Evolutionary conservation across 2,113 vertebrate species (phyloP), one percentile per base, ranked within the genome.

Genomic region (Hydrolagus affinis): DNA sequence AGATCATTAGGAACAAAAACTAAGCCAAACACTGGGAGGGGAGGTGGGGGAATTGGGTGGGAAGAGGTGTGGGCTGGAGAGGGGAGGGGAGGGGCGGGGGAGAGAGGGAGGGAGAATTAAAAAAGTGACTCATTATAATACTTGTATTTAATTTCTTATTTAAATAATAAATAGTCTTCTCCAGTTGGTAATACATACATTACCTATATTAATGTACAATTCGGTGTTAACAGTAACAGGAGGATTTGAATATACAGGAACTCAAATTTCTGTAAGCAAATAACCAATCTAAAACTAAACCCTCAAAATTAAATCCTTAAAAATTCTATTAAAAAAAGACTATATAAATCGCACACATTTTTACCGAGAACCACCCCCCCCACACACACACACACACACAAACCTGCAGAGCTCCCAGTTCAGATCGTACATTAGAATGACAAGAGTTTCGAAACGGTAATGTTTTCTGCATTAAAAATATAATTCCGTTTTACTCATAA

Each of bases 141-240:
- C 86, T 88, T 88, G 88, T 88, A 90, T 90, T 92, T 91, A 90
- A 91, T 87, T 86, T 89, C 87, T 87, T 87, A 87, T 87, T 86
- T 86, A 85, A 88, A 85, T 89, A 86, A 86, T 90, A 90, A 83
- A 83, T 83, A 83, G 62, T 83, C 66, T 83, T 23, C 78, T 83
- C 78, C 62, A 68, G 8, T 92, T 90, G 90, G 90, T 92, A 91
- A 85, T 85, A 89, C 88, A 86, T 90, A 85, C 87, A 90, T 86
- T 86, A 89, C 87, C 88, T 88, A 88, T 73, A 76, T 83, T 85
- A 85, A 80, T 78, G 85, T 85, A 87, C 76, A 69, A 87, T 70
- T 86, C 71, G 72, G 85, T 86, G 86, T 86, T 44, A 69, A 85
- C 72, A 87, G 77, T 87, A 78, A 68, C 85, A 71, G 70, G 68